Percentiles rank a stretch among this genome's conserved stretches.
Evolutionary conservation across 2,113 vertebrate species (phyloP).

Genomic region (Helogale parvula): DNA sequence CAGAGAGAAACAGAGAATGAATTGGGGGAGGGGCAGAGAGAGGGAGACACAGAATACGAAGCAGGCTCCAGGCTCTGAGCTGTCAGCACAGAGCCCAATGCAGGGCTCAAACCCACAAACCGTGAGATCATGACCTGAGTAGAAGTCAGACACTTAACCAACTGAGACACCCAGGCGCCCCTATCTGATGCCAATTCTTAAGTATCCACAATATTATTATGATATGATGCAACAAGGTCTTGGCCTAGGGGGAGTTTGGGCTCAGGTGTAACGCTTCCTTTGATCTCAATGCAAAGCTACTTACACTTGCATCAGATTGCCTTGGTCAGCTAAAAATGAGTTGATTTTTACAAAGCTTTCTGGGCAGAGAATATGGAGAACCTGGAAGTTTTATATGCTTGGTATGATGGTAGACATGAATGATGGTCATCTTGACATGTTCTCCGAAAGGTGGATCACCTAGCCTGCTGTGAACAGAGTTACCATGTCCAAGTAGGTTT

Average conservation of each 20-base stretch:
- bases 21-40: no score
- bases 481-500: no score
- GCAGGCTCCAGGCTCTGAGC: no score
- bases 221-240: not conserved
- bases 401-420: not conserved
- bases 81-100: no score
- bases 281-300: not conserved
- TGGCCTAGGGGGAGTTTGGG: not conserved
- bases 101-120: no score
- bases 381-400: not conserved
- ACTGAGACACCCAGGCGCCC: no score
- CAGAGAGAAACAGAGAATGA: no score
- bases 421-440: not conserved
- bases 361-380: not conserved
- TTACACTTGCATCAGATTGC: not conserved
- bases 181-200: not conserved
- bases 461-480: not conserved
- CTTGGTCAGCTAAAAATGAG: not conserved
- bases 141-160: no score
- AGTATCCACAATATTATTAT: not conserved
- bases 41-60: no score
- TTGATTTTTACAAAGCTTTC: not conserved
- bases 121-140: no score
- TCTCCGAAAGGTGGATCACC: not conserved
- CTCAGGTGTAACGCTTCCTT: not conserved